Conservation (phyloP, 2,797 vertebrate genomes). For the Ctenosaura bakeri region DNA sequence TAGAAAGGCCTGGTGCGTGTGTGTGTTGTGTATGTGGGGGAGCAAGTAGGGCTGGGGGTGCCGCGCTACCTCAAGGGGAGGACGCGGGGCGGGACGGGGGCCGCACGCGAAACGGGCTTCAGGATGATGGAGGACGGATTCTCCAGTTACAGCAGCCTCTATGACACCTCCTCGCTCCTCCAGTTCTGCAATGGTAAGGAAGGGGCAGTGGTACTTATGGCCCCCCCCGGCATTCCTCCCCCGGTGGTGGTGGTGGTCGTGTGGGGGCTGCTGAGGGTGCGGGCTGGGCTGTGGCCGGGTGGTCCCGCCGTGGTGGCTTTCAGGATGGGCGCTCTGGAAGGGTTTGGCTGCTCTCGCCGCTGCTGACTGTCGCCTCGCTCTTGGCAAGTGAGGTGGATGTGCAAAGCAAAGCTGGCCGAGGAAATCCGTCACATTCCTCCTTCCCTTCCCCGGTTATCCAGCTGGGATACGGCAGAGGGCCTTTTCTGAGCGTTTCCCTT, state of each 20-base stretch:
- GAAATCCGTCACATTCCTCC: neutral
- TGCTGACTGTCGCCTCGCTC: neutral
- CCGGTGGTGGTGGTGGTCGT: too few relatives aligned
- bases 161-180: slow-evolving; percentile 97
- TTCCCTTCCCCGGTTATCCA: neutral
- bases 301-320: neutral
- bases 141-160: slow-evolving; percentile 96
- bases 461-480: neutral
- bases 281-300: neutral
- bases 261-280: neutral
- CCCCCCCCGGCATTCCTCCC: too few relatives aligned
- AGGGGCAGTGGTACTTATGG: neutral
- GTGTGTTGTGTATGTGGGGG: too few relatives aligned
- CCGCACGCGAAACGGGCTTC: slow-evolving; percentile 73
- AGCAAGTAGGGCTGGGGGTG: neutral
- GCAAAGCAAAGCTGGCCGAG: neutral
- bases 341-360: neutral
- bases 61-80: neutral
- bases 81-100: slow-evolving; percentile 21
- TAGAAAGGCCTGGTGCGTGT: too few relatives aligned
- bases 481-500: neutral
- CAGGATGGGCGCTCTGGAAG: neutral
- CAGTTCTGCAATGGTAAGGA: slow-evolving; percentile 96
- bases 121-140: slow-evolving; percentile 99
- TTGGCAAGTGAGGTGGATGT: neutral